A percentile compares a stretch with the other conserved stretches of the same genome.
Conservation (phyloP, 2,888 invertebrate genomes). For the Coecobrya sp. region DNA sequence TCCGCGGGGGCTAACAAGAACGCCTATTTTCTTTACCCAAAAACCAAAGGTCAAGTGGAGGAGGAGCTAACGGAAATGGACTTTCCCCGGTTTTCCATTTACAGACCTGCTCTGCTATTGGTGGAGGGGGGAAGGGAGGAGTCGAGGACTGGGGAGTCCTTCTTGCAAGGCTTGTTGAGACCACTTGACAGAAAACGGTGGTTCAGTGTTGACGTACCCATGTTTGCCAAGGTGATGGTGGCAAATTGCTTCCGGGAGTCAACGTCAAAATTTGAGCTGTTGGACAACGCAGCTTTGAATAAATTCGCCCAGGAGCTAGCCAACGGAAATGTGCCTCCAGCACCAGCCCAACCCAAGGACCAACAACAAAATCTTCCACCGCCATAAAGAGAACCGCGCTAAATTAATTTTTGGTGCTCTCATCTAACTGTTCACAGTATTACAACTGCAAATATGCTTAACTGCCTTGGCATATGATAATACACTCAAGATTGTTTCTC, state of each 20-base stretch:
- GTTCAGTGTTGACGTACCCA: conserved; percentile 86
- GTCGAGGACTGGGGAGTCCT: conserved; percentile 84
- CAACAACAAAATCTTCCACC: background rate
- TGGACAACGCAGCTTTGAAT: conserved; percentile 79
- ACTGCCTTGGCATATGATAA: no score
- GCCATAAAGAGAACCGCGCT: background rate
- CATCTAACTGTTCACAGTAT: no score
- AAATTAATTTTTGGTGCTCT: background rate
- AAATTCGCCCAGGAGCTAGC: conserved; percentile 74
- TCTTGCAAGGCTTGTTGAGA: conserved; percentile 82
- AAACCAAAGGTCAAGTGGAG: conserved; percentile 88
- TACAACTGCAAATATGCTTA: no score
- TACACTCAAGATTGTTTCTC: no score
- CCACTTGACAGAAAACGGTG: conserved; percentile 86
- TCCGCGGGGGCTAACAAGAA: conserved; percentile 88
- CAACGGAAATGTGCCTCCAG: conserved; percentile 53
- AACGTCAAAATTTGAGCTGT: conserved; percentile 73
- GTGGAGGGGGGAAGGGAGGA: conserved; percentile 86
- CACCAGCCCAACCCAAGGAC: background rate
- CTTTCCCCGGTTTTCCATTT: conserved; percentile 86
- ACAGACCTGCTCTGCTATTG: conserved; percentile 85
- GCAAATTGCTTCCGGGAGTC: conserved; percentile 83
- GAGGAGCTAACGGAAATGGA: conserved; percentile 84
- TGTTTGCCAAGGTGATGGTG: conserved; percentile 87
- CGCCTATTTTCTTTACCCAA: conserved; percentile 88